Evolutionary conservation across 2,888 invertebrate species (phyloP).

Genomic region (Reticulitermes lucifugus): DNA sequence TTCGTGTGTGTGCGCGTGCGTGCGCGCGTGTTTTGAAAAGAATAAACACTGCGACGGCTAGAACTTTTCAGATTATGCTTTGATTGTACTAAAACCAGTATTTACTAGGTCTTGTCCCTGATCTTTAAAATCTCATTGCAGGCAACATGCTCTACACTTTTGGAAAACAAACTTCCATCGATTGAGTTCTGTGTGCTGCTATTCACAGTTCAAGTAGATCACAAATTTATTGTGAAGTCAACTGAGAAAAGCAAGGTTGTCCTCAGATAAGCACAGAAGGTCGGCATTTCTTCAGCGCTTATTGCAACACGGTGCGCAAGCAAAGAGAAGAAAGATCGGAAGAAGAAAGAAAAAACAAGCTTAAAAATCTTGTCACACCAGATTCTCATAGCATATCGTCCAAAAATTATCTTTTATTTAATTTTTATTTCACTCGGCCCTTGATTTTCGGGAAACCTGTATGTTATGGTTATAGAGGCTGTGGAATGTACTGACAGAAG

Average conservation of each 20-base stretch:
- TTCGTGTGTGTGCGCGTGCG: too few relatives aligned
- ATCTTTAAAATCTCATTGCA: too few relatives aligned
- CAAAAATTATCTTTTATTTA: conserved; percentile 27
- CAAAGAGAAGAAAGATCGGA: background rate
- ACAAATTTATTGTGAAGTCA: background rate
- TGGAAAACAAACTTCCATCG: too few relatives aligned
- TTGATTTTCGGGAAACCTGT: conserved; percentile 23
- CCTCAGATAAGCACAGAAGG: background rate
- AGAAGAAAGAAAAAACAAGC: background rate
- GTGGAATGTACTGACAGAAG: conserved; percentile 28
- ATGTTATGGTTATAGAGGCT: conserved; percentile 7
- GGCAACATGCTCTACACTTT: too few relatives aligned
- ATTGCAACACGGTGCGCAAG: background rate
- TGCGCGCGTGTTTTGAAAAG: too few relatives aligned
- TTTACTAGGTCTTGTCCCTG: too few relatives aligned
- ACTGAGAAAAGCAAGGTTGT: background rate
- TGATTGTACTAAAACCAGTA: too few relatives aligned
- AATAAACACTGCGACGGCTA: too few relatives aligned
- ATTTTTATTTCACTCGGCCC: conserved; percentile 11
- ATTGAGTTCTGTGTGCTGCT: background rate
- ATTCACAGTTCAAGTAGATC: background rate
- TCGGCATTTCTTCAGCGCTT: background rate
- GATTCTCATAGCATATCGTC: conserved; percentile 9
- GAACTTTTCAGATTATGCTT: too few relatives aligned
- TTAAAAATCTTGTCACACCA: conserved; percentile 21